Evolutionary conservation across 2,888 invertebrate species (phyloP).

Genomic region (Cantharis flavilabris): DNA sequence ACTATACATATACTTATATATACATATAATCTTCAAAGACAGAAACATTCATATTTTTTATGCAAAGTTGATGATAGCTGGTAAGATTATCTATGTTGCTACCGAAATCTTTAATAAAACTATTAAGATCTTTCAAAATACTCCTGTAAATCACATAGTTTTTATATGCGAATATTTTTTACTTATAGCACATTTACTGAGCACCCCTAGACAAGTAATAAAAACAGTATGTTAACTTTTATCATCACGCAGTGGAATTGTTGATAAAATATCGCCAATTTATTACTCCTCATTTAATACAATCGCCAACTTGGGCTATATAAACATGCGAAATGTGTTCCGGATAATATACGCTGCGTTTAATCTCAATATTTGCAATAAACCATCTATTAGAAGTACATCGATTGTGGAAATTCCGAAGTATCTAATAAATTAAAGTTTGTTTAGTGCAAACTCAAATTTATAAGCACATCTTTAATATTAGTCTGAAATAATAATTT

Average conservation of each 20-base stretch:
- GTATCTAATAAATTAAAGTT: neutral
- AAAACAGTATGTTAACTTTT: conserved; percentile 17
- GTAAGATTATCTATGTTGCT: no score
- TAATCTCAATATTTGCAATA: conserved; percentile 16
- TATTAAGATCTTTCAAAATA: neutral
- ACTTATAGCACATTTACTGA: neutral
- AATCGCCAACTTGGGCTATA: conserved; percentile 16
- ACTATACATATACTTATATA: no score
- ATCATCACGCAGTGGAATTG: conserved; percentile 9
- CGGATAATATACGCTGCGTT: conserved; percentile 13
- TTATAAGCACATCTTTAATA: neutral
- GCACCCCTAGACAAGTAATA: neutral
- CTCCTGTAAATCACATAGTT: neutral
- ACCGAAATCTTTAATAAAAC: neutral
- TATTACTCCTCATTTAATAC: conserved; percentile 19
- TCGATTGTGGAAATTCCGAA: neutral
- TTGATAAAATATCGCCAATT: conserved; percentile 19
- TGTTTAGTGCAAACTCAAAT: neutral
- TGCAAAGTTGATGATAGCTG: no score
- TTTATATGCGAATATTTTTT: neutral
- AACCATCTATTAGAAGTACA: neutral
- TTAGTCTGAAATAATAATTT: neutral
- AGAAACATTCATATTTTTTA: no score
- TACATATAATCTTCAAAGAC: no score
- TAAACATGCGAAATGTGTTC: conserved; percentile 21